A percentile compares a stretch with the other conserved stretches of the same genome.
Conservation (phyloP, 2,113 vertebrate species). For the Corvus hawaiiensis region DNA sequence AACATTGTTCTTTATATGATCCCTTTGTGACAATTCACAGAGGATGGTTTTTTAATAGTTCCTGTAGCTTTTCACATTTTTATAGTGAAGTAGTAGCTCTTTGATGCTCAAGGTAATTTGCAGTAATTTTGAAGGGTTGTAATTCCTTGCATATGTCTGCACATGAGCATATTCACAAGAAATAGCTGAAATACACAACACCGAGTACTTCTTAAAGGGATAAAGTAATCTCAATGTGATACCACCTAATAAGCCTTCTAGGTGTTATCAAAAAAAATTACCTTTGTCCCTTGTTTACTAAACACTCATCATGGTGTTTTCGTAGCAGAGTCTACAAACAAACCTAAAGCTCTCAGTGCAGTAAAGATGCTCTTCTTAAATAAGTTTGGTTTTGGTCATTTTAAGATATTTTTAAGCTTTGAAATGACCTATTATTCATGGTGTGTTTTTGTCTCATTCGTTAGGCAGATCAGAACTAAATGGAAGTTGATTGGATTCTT, state of each 20-base stretch:
- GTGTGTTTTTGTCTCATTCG: background rate
- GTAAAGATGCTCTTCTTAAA: background rate
- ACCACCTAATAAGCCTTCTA: background rate
- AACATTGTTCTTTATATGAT: background rate
- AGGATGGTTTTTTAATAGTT: background rate
- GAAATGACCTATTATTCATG: background rate
- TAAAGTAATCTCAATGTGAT: background rate
- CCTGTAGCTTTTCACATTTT: background rate
- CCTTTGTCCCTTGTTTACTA: background rate
- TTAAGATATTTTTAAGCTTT: background rate
- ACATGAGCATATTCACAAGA: background rate
- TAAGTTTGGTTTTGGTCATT: background rate
- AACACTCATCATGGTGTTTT: background rate
- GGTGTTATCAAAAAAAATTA: background rate
- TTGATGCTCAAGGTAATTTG: background rate
- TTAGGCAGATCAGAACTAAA: background rate
- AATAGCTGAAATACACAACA: background rate
- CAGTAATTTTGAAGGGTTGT: background rate
- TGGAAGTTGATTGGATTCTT: background rate
- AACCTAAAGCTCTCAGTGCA: background rate
- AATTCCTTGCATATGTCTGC: background rate
- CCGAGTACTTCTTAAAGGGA: background rate
- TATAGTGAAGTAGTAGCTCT: background rate
- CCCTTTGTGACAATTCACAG: background rate
- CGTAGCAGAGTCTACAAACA: background rate